A percentile compares a stretch with the other conserved stretches of the same genome.
phyloP scores from a whole-genome alignment of 2,113 vertebrate species.

The Montifringilla adamsi region DNA sequence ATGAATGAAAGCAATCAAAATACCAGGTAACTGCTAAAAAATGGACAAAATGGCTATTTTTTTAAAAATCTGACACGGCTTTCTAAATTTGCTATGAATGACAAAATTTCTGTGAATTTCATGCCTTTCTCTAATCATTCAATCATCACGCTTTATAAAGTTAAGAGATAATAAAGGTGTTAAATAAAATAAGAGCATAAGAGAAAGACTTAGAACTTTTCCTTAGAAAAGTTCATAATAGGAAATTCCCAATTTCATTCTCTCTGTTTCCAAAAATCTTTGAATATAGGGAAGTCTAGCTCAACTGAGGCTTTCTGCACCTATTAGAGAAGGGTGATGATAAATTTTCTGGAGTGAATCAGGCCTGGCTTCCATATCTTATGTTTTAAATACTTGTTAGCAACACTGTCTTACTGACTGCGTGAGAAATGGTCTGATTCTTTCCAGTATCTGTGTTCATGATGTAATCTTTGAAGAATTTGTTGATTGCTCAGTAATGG shows the following conservation, averaged over 20 bases:
- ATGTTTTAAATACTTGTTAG: not conserved
- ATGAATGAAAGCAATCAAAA: not conserved
- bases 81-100: not conserved
- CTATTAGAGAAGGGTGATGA: not conserved
- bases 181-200: not conserved
- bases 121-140: not conserved
- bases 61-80: not conserved
- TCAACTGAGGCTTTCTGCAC: not conserved
- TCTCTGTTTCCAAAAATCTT: not conserved
- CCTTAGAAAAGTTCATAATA: not conserved
- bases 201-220: not conserved
- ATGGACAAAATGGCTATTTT: not conserved
- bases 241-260: not conserved
- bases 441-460: not conserved
- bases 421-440: not conserved
- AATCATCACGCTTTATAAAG: not conserved
- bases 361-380: not conserved
- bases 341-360: not conserved
- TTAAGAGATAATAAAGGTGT: not conserved
- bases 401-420: not conserved
- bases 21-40: not conserved
- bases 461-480: not conserved
- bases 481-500: not conserved
- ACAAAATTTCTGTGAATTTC: not conserved
- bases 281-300: not conserved